A percentile compares a stretch with the other conserved stretches of the same genome.
phyloP scores from a whole-genome alignment of 1,140 invertebrate genomes.

The Bombus cullumanus region DNA sequence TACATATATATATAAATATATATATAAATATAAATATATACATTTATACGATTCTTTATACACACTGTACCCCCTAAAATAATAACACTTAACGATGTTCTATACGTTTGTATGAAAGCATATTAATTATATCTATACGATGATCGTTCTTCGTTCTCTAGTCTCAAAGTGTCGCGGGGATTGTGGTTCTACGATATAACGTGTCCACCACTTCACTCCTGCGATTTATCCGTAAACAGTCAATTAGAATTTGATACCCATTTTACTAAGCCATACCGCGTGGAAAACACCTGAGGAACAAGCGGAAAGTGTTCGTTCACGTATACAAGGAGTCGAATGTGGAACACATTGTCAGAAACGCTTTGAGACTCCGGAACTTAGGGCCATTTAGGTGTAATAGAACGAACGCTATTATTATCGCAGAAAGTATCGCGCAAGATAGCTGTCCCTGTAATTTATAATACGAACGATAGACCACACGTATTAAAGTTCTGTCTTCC shows the following conservation, averaged over 20 bases:
- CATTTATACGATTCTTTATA: constrained; percentile 81
- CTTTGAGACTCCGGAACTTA: constrained; percentile 65
- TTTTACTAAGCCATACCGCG: not conserved
- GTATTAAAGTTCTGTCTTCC: constrained; percentile 74
- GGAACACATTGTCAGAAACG: constrained; percentile 27
- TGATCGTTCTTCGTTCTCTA: constrained; percentile 53
- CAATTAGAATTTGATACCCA: constrained; percentile 35
- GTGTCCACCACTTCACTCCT: not conserved
- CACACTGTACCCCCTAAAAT: constrained; percentile 77
- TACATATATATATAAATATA: constrained; percentile 69
- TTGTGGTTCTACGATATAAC: not conserved
- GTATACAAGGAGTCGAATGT: not conserved
- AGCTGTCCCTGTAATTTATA: constrained; percentile 75
- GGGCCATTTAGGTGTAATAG: constrained; percentile 50
- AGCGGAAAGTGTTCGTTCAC: not conserved
- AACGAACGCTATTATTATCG: constrained; percentile 56
- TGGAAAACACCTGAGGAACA: not conserved
- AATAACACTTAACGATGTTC: constrained; percentile 74
- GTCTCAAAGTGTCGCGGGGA: constrained; percentile 63
- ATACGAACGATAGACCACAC: constrained; percentile 61
- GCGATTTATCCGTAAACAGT: constrained; percentile 22
- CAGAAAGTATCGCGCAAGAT: constrained; percentile 56
- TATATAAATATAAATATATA: constrained; percentile 74
- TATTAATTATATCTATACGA: constrained; percentile 54
- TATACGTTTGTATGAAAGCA: constrained; percentile 76